These are phyloP conservation scores for Synergus itoensis DNA, from an alignment of 2,888 invertebrate species.

Conservation along the genomic window DNA sequence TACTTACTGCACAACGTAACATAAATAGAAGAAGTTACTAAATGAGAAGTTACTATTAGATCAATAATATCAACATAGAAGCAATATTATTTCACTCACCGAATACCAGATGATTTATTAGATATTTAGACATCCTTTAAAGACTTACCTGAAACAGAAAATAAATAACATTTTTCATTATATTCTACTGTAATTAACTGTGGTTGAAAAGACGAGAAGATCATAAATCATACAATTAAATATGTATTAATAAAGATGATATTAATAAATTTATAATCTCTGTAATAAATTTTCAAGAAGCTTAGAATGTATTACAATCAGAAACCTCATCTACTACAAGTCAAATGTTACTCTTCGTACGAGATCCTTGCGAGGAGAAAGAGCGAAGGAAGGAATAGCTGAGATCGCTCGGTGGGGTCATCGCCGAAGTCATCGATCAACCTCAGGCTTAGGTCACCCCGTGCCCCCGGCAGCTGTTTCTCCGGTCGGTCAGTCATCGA, in stretches of 20 bases:
- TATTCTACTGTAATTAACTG: too few species aligned
- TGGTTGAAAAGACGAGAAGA: background rate
- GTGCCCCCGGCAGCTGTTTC: conserved; percentile 72
- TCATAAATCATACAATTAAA: background rate
- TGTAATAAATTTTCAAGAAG: background rate
- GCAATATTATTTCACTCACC: background rate
- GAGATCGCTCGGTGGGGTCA: conserved; percentile 62
- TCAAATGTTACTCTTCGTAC: background rate
- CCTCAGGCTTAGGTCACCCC: conserved; percentile 67
- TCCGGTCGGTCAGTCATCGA: conserved; percentile 72
- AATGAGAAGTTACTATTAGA: background rate
- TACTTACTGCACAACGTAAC: background rate
- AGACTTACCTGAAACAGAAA: background rate
- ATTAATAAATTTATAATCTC: background rate
- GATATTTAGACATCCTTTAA: background rate
- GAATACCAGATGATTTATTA: background rate
- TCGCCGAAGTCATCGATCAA: conserved; percentile 74
- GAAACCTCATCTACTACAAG: conserved; percentile 9
- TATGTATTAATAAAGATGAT: background rate
- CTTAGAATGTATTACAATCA: background rate
- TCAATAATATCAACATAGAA: background rate
- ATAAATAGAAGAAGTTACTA: background rate
- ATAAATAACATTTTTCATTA: background rate
- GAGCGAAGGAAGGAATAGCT: conserved; percentile 45
- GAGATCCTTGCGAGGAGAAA: conserved; percentile 3